phyloP scores from a whole-genome alignment of 1,140 invertebrate species.

The Lepidotrigona ventralis region DNA sequence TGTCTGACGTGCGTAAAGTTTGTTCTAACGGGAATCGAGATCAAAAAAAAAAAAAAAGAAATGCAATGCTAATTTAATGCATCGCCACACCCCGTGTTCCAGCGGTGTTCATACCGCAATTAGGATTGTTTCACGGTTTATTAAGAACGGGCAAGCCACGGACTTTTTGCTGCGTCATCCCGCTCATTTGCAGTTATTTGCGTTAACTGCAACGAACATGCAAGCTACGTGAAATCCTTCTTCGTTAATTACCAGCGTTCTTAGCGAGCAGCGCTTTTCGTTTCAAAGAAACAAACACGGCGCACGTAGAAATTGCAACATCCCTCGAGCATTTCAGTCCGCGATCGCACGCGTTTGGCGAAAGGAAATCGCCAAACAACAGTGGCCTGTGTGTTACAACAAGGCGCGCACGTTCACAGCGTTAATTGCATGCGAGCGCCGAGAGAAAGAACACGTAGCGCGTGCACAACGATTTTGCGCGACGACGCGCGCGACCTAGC shows the following conservation, averaged over 20 bases:
- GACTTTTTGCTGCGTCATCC: slow-evolving; percentile 38
- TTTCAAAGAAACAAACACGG: neutral
- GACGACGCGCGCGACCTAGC: slow-evolving; percentile 35
- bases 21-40: slow-evolving; percentile 19
- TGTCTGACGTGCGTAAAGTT: neutral
- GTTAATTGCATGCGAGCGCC: slow-evolving; percentile 25
- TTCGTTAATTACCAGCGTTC: neutral
- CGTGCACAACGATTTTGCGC: slow-evolving; percentile 45
- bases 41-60: slow-evolving; percentile 29
- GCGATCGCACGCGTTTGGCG: neutral
- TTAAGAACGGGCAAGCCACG: slow-evolving; percentile 54
- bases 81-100: slow-evolving; percentile 56
- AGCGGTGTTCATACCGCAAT: slow-evolving; percentile 60
- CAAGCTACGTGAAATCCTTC: neutral
- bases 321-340: neutral
- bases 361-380: neutral
- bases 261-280: neutral
- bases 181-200: neutral
- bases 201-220: neutral
- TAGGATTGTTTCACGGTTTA: slow-evolving; percentile 70
- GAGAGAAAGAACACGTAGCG: neutral
- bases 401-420: neutral
- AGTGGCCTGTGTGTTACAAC: neutral
- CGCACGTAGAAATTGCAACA: no score
- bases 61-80: slow-evolving; percentile 65